phyloP scores from a whole-genome alignment of 2,888 invertebrate genomes.

The Gryllus longicercus region DNA sequence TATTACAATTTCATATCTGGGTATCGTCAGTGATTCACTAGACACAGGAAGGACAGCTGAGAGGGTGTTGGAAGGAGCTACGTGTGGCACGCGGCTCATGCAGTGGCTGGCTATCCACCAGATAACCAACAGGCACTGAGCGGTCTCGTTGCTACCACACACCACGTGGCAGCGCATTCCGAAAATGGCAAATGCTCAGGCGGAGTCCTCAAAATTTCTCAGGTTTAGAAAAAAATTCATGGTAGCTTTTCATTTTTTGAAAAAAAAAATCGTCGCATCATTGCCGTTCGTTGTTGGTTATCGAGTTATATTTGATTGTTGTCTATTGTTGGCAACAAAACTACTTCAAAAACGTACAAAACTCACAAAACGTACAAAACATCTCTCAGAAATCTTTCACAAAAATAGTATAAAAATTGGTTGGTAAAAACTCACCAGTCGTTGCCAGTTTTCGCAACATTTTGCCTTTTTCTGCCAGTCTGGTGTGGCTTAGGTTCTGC shows the following conservation, averaged over 20 bases:
- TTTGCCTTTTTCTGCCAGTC: conserved; percentile 63
- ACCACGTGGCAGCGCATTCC: no score
- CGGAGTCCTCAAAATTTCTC: background rate
- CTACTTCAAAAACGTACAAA: conserved; percentile 24
- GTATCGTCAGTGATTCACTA: no score
- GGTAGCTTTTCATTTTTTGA: background rate
- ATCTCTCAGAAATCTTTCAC: conserved; percentile 21
- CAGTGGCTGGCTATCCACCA: no score
- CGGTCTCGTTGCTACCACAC: no score
- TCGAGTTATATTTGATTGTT: background rate
- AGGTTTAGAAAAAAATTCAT: background rate
- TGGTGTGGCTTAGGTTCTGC: conserved; percentile 72
- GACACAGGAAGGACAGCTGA: no score
- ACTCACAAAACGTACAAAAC: background rate
- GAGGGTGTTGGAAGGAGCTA: no score
- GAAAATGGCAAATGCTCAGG: no score
- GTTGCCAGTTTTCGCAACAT: conserved; percentile 63
- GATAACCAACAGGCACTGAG: no score
- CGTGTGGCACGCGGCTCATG: no score
- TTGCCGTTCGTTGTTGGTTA: background rate
- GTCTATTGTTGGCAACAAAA: background rate
- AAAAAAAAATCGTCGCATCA: background rate
- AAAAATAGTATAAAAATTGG: conserved; percentile 28
- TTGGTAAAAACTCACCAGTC: conserved; percentile 56
- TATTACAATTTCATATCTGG: no score